Evolutionary conservation across 2,797 vertebrate species (phyloP).

Genomic region (Pagetopsis macropterus): DNA sequence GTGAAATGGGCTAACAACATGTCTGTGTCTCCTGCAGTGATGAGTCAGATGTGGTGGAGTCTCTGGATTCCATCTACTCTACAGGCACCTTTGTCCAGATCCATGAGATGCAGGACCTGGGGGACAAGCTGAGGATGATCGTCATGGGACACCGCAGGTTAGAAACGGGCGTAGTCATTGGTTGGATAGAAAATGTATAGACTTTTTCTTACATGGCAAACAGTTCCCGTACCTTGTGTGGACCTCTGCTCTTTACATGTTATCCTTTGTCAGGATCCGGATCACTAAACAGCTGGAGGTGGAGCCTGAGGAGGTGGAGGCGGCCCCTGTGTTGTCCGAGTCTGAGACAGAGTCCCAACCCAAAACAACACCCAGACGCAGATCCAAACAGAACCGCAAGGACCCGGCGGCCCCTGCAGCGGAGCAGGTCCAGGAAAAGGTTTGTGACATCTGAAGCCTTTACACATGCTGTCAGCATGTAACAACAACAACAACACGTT

Average conservation of each 20-base stretch:
- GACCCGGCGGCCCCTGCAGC: slow-evolving; percentile 44
- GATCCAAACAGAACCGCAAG: slow-evolving; percentile 82
- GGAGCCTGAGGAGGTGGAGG: slow-evolving; percentile 83
- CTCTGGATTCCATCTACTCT: slow-evolving; percentile 89
- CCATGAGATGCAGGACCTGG: slow-evolving; percentile 98
- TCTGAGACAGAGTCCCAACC: slow-evolving; percentile 72
- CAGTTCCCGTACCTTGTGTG: background rate
- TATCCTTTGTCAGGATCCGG: slow-evolving; percentile 83
- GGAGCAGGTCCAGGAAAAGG: slow-evolving; percentile 82
- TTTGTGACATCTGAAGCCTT: slow-evolving; percentile 21
- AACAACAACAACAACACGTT: too few relatives aligned
- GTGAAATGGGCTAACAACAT: background rate
- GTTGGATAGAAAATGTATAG: background rate
- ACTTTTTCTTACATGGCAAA: background rate
- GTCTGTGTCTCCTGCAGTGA: slow-evolving; percentile 79
- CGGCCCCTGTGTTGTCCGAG: slow-evolving; percentile 45
- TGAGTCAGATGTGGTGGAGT: slow-evolving; percentile 93
- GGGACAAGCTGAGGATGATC: slow-evolving; percentile 97
- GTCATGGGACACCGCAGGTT: slow-evolving; percentile 98
- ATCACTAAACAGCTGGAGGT: slow-evolving; percentile 90
- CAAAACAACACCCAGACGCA: slow-evolving; percentile 78
- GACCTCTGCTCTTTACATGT: background rate
- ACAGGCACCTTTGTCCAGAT: slow-evolving; percentile 98
- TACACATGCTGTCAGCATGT: background rate
- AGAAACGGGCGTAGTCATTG: background rate